These are phyloP conservation scores for Nomada ruficornis DNA, from an alignment of 2,888 invertebrate species.

Conservation along the genomic window DNA sequence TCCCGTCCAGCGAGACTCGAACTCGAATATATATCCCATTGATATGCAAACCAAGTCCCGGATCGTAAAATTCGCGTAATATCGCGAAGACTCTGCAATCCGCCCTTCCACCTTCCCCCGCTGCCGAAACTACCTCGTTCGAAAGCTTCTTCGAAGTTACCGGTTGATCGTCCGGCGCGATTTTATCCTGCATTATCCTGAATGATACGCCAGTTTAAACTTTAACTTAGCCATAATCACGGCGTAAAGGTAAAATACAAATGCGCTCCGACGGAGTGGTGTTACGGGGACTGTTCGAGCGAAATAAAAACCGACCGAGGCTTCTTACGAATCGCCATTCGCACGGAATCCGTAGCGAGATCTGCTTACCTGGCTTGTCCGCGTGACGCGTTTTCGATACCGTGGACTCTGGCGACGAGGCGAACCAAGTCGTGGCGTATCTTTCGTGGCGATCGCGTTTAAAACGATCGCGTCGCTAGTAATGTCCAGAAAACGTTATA, in stretches of 20 bases:
- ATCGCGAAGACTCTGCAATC: conserved; percentile 73
- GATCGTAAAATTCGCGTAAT: conserved; percentile 80
- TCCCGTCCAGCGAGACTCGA: conserved; percentile 35
- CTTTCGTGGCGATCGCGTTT: conserved; percentile 32
- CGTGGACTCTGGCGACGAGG: background rate
- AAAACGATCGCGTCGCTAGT: conserved; percentile 48
- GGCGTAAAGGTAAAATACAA: conserved; percentile 77
- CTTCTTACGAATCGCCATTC: conserved; percentile 26
- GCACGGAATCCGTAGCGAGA: conserved; percentile 20
- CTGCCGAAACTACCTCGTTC: conserved; percentile 50
- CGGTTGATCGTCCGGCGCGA: conserved; percentile 69
- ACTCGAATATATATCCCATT: conserved; percentile 69
- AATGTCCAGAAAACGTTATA: conserved; percentile 48
- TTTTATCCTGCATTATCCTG: conserved; percentile 77
- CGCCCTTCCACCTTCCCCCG: background rate
- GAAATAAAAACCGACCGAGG: conserved; percentile 43
- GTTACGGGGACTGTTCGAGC: conserved; percentile 18
- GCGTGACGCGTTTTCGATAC: background rate
- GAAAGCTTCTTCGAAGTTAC: conserved; percentile 63
- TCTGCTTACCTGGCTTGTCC: background rate
- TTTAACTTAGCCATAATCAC: conserved; percentile 77
- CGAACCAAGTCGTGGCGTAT: conserved; percentile 22
- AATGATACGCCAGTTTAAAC: conserved; percentile 79
- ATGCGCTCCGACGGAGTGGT: conserved; percentile 62
- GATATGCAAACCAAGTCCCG: conserved; percentile 79